Percentiles rank a stretch among this genome's conserved stretches.
phyloP scores from a whole-genome alignment of 2,113 vertebrate genomes.

The Mellivora capensis region DNA sequence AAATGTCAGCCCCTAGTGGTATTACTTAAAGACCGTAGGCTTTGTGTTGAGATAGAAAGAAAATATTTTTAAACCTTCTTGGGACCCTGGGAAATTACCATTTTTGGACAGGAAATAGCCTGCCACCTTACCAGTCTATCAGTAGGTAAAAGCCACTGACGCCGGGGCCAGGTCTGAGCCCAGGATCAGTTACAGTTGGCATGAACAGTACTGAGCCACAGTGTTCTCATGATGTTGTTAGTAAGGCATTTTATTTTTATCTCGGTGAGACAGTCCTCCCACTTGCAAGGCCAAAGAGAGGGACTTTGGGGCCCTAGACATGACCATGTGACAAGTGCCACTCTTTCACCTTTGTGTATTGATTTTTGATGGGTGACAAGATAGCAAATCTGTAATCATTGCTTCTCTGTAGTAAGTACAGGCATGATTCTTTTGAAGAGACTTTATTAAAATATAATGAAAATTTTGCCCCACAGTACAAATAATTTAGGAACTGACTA shows the following conservation, averaged over 20 bases:
- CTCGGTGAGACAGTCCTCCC: not conserved
- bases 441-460: constrained; percentile 9
- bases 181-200: constrained; percentile 12
- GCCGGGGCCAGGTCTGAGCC: not conserved
- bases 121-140: not conserved
- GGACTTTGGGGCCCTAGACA: not conserved
- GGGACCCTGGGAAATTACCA: not conserved
- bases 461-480: not conserved
- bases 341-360: not conserved
- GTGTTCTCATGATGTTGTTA: not conserved
- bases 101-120: not conserved
- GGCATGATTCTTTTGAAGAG: not conserved
- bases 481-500: not conserved
- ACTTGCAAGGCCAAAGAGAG: not conserved
- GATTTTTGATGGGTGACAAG: not conserved
- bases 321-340: not conserved
- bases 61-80: constrained; percentile 9
- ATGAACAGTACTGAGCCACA: not conserved
- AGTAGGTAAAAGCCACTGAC: not conserved
- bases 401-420: not conserved
- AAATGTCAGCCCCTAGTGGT: not conserved
- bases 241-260: constrained; percentile 48
- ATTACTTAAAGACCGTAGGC: not conserved
- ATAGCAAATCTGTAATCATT: not conserved
- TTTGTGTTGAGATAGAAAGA: not conserved